Evolutionary conservation across 1,140 invertebrate species (phyloP), one percentile per base, ranked within the genome.

Genomic region (Euura saliciscinereae): DNA sequence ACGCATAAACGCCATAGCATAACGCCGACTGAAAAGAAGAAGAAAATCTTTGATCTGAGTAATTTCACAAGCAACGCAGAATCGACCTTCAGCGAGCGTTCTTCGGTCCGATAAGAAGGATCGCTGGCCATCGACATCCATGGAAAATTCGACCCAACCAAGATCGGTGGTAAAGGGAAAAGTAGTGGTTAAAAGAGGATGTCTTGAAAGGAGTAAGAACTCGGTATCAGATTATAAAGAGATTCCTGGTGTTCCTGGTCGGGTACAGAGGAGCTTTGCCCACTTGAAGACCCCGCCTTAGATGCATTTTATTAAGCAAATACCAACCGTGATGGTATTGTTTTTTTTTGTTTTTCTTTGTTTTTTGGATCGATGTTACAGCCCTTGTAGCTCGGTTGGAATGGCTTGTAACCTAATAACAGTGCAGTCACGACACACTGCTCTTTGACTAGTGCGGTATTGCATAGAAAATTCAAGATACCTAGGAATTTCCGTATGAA

Each of bases 231-330:
- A 77, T 77, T 69, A 73, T 68, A 77, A 78, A 78, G 78, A 81
- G 79, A 79, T 81, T 80, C 80, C 81, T 78, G 68, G 65, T 73
- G 76, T 76, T 81, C 71, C 67, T 66, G 64, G 71, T 44, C 45
- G 66, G 43, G 42, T n/a, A 73, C 66, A 67, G 66, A 69, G 66
- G 13, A 43, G 51, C 68, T 69, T 66, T 72, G 45, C 65, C 44
- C 68, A 44, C 51, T 68, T 59, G 45, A 69, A 66, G 65, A 51
- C 75, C 78, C 66, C 10, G 78, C 78, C 75, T 77, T 74, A 72
- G 43, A 78, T 76, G 79, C 76, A 78, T 82, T 80, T 82, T 82
- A 82, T 83, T 82, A 82, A 82, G 82, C 82, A 81, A 83, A 83
- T 83, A 82, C 78, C 74, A 72, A 74, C 79, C 74, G 75, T 75